Conservation (phyloP, 1,140 invertebrate species). For the Daktulosphaira vitifoliae region DNA sequence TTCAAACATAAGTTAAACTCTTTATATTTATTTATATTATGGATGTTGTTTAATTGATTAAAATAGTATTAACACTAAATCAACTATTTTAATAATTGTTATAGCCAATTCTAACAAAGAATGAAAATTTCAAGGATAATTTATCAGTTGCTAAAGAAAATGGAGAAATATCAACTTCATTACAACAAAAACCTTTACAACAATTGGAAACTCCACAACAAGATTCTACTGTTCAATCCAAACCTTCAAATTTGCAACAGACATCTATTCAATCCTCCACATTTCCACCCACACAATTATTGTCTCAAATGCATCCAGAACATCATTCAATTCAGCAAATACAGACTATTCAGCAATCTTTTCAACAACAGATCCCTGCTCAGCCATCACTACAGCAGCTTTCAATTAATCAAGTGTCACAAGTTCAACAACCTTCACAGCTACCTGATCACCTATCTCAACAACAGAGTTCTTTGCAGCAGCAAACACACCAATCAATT, state of each 20-base stretch:
- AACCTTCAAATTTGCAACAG: not conserved
- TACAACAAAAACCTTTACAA: not conserved
- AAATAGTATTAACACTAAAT: too few species aligned
- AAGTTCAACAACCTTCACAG: not conserved
- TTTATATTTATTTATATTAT: too few species aligned
- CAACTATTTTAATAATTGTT: too few species aligned
- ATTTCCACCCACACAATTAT: not conserved
- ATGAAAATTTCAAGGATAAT: too few species aligned
- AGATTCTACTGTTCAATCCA: not conserved
- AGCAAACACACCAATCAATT: not conserved
- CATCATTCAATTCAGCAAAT: not conserved
- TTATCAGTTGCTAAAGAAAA: conserved; percentile 5
- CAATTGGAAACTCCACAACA: not conserved
- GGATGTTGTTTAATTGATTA: too few species aligned
- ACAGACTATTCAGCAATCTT: not conserved
- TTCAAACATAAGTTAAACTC: too few species aligned
- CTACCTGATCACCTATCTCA: not conserved
- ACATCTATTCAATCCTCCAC: too few species aligned
- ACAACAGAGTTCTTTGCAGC: not conserved
- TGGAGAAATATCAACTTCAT: conserved; percentile 10
- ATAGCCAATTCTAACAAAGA: too few species aligned
- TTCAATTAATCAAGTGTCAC: too few species aligned
- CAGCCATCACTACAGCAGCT: not conserved
- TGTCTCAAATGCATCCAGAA: not conserved
- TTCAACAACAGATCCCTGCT: not conserved